Conservation (phyloP, 2,888 invertebrate genomes). For the Drosophila siamana region DNA sequence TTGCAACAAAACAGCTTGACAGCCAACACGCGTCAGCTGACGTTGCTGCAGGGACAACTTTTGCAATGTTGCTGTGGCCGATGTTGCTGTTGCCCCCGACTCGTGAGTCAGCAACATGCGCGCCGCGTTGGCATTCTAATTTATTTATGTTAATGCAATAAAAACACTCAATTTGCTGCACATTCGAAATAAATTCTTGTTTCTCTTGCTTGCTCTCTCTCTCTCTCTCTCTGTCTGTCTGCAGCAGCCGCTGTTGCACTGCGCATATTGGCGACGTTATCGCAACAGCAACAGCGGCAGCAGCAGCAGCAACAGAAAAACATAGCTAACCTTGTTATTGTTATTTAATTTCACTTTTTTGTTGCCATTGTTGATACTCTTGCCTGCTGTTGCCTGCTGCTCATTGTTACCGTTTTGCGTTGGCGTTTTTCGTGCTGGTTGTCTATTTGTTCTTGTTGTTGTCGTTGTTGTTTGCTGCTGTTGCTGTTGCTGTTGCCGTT, state of each 20-base stretch:
- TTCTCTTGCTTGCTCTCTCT: constrained; percentile 18
- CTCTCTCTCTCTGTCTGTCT: constrained; percentile 13
- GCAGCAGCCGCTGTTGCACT: constrained; percentile 34
- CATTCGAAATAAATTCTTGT: constrained; percentile 61
- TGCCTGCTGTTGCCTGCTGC: constrained; percentile 27
- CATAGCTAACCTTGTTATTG: constrained; percentile 76
- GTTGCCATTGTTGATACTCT: constrained; percentile 39
- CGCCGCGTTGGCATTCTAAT: constrained; percentile 71
- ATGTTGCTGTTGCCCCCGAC: constrained; percentile 28
- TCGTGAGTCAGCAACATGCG: constrained; percentile 61
- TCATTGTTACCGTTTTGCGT: constrained; percentile 57
- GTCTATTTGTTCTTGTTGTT: constrained; percentile 33
- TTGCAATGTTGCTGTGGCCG: constrained; percentile 42
- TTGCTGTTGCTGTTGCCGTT: constrained; percentile 44
- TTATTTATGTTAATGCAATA: constrained; percentile 82
- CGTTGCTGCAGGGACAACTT: constrained; percentile 42
- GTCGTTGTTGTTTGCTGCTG: constrained; percentile 30
- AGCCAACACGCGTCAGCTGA: constrained; percentile 55
- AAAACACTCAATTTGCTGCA: constrained; percentile 79
- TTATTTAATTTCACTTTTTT: constrained; percentile 79
- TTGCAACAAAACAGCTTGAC: constrained; percentile 35
- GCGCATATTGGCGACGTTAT: constrained; percentile 65
- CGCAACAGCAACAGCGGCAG: constrained; percentile 42
- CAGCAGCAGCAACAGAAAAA: constrained; percentile 45
- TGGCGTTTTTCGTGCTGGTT: constrained; percentile 46